Evolutionary conservation across 2,113 vertebrate genomes (phyloP), one percentile per base, ranked within the genome.

Genomic region (Halcyon malimbica): DNA sequence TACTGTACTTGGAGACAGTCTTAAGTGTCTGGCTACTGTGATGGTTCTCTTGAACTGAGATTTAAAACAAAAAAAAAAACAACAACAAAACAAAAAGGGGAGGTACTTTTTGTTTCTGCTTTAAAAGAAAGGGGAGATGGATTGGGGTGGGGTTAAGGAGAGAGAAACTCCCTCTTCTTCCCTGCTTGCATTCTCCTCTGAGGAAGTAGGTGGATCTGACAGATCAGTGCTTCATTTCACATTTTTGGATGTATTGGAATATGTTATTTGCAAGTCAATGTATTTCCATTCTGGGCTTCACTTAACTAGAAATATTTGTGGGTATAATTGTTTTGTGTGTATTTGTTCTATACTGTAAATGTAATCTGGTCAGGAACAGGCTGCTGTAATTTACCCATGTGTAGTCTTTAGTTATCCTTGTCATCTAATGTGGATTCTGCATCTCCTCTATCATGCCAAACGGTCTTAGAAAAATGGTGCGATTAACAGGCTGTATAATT

Each of bases 161-260:
- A 80, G 25, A 5, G 2, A 42, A 71, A 48, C 53, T 87, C 68
- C 67, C 19, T 89, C 33, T 46, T 74, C 60, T 78, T 74, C 56
- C 69, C 65, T 48, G 33, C 23, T 81, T 91, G 48, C 11, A 2
- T 75, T 35, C 62, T 83, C 59, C 68, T 88, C 44, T 0, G 2
- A 77, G 69, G 80, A 92, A 69, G 31, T 20, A 81, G 76, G 35
- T 76, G 69, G 81, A 75, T 83, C 56, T 71, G 46, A 89, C 21
- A 67, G 79, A 96, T 91, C 86, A 96, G 87, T 89, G 91, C 82
- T 97, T 67, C 93, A 91, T 91, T 95, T 97, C 73, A 87, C 35
- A 3, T 69, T 93, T 93, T 84, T 87, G 31, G 51, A 75, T 94
- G 62, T 91, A 79, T 94, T 95, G 94, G 77, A 94, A 94, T 74